A percentile compares a stretch with the other conserved stretches of the same genome.
Evolutionary conservation across 53 echinoderm and acorn worm species (phyloP).

Genomic region (Luidia sarsii): DNA sequence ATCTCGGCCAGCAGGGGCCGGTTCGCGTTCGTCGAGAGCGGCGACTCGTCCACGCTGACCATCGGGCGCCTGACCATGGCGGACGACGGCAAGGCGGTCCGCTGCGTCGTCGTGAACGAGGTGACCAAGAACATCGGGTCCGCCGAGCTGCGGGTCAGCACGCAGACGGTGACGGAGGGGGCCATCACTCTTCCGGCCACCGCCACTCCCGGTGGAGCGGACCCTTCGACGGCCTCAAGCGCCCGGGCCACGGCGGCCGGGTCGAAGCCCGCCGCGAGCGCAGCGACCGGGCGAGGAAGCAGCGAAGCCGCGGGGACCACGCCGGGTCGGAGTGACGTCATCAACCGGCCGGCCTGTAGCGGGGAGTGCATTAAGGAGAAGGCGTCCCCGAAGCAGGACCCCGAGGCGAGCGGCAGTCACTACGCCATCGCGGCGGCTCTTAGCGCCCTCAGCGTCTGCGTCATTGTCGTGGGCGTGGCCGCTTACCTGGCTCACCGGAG

Average conservation of each 20-base stretch:
- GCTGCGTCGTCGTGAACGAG: constrained; percentile 47
- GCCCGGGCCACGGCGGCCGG: not conserved
- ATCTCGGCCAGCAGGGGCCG: constrained; percentile 23
- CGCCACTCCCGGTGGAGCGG: not conserved
- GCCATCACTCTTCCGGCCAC: not conserved
- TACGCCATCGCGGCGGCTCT: constrained; percentile 1
- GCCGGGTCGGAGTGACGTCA: not conserved
- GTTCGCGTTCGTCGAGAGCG: constrained; percentile 14
- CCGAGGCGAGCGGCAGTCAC: not conserved
- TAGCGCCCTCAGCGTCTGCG: constrained; percentile 12
- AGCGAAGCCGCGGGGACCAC: not conserved
- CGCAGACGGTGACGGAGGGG: not conserved
- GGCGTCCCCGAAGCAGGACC: constrained; percentile 14
- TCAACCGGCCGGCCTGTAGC: not conserved
- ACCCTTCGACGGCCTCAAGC: not conserved
- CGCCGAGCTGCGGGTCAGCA: not conserved
- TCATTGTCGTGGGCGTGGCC: not conserved
- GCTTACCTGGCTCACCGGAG: constrained; percentile 13
- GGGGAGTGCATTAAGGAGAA: constrained; percentile 6
- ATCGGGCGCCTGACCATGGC: not conserved
- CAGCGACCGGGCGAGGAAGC: too few species aligned
- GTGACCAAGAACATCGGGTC: constrained; percentile 19
- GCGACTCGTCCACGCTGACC: constrained; percentile 13
- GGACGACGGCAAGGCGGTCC: constrained; percentile 30
- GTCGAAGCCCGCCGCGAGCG: not conserved